phyloP scores from a whole-genome alignment of 2,797 vertebrate species.

The Oceanodroma leucorhoa region DNA sequence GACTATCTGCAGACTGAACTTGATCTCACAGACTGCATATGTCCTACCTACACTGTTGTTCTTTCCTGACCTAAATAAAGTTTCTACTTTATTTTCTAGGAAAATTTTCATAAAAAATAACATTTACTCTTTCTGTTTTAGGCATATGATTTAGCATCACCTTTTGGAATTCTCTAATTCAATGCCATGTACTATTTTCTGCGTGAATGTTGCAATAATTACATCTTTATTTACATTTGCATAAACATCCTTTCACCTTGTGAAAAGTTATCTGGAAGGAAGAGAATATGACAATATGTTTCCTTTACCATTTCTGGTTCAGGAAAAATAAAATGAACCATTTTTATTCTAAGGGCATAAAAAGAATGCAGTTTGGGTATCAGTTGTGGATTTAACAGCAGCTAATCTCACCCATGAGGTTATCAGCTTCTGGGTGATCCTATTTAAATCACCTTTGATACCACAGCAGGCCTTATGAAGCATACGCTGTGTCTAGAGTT shows the following conservation, averaged over 20 bases:
- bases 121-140: not conserved
- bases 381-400: slow-evolving; percentile 7
- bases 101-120: not conserved
- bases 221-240: not conserved
- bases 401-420: slow-evolving; percentile 10
- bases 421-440: not conserved
- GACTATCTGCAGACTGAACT: not conserved
- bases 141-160: not conserved
- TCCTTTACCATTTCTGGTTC: not conserved
- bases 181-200: not conserved
- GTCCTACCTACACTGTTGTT: not conserved
- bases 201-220: not conserved
- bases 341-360: not conserved
- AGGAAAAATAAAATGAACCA: slow-evolving; percentile 10
- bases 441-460: slow-evolving; percentile 42
- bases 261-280: not conserved
- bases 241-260: not conserved
- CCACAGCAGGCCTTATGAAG: not conserved
- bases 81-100: not conserved
- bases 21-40: not conserved
- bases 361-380: not conserved
- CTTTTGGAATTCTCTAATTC: not conserved
- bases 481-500: not conserved
- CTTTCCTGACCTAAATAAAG: not conserved
- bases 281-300: not conserved